Evolutionary conservation across 1,140 invertebrate genomes (phyloP).

Genomic region (Mycetomoellerius zeteki): DNA sequence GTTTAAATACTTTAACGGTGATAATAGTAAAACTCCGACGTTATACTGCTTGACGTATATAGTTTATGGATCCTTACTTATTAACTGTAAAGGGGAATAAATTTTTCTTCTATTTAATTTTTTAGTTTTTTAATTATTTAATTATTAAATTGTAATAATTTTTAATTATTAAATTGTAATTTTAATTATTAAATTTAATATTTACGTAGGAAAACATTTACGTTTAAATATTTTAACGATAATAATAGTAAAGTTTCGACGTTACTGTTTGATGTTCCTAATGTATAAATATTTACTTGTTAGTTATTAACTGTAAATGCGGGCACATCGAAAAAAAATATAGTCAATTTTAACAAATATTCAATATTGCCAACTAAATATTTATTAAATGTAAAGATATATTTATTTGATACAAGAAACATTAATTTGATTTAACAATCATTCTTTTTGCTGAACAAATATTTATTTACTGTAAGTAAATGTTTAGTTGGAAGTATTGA

Average conservation of each 20-base stretch:
- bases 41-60: neutral
- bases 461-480: no score
- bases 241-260: neutral
- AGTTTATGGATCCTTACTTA: neutral
- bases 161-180: no score
- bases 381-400: no score
- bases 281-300: neutral
- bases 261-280: neutral
- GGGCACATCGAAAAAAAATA: no score
- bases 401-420: no score
- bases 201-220: no score
- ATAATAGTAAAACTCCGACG: neutral
- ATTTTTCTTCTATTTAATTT: neutral
- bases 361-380: no score
- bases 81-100: no score
- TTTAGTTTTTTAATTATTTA: neutral
- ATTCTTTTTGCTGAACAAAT: no score
- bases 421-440: no score
- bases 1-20: conserved; percentile 40
- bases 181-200: neutral
- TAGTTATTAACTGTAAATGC: neutral
- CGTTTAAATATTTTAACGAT: conserved; percentile 41
- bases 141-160: neutral
- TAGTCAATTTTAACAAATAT: no score
- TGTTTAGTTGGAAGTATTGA: no score